Conservation (phyloP, 1,140 invertebrate species). For the Drosophila ficusphila region DNA sequence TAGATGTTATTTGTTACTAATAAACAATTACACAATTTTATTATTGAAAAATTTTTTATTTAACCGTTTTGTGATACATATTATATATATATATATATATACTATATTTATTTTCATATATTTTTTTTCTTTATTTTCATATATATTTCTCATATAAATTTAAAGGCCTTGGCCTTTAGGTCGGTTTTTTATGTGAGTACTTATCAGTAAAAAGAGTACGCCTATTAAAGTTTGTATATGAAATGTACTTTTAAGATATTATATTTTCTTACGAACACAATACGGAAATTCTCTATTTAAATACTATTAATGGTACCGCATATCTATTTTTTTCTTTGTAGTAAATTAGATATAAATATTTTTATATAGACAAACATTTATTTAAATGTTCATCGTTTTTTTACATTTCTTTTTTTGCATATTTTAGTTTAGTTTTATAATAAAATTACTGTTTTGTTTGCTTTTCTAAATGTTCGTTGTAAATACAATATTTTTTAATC, state of each 20-base stretch:
- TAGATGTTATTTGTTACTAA: too few species aligned
- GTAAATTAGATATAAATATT: conserved; percentile 39
- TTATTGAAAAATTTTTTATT: conserved; percentile 69
- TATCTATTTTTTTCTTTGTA: conserved; percentile 10
- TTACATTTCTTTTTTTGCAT: conserved; percentile 3
- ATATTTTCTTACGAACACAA: conserved; percentile 71
- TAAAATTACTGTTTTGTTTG: conserved; percentile 21
- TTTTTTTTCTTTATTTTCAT: conserved; percentile 35
- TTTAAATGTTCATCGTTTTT: neutral
- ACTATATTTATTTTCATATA: conserved; percentile 16
- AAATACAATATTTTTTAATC: conserved; percentile 54
- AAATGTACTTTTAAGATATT: conserved; percentile 65
- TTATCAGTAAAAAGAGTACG: conserved; percentile 46
- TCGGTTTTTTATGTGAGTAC: conserved; percentile 29
- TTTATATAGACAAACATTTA: conserved; percentile 21
- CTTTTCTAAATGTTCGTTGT: conserved; percentile 77
- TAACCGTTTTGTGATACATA: conserved; percentile 60
- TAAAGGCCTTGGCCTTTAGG: conserved; percentile 35
- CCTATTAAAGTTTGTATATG: conserved; percentile 53
- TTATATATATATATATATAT: conserved; percentile 30
- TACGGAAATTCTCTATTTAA: conserved; percentile 68
- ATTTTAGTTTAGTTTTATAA: conserved; percentile 4
- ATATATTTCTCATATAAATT: conserved; percentile 66
- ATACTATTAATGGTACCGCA: conserved; percentile 14
- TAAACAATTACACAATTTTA: conserved; percentile 9